phyloP scores from a whole-genome alignment of 2,113 vertebrate species.

The Semicossyphus pulcher region DNA sequence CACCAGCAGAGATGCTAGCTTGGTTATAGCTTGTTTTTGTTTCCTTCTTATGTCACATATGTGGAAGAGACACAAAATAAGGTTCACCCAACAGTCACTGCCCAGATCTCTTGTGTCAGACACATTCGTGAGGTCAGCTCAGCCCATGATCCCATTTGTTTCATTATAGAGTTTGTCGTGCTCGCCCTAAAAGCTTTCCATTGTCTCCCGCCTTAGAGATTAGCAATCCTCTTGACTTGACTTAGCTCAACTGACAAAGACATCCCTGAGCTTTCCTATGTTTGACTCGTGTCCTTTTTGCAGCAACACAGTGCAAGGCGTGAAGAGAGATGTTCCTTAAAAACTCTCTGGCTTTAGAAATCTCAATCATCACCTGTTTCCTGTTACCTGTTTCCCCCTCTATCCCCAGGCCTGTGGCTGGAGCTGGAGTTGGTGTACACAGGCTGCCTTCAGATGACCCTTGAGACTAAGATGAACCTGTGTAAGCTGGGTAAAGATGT shows the following conservation, averaged over 20 bases:
- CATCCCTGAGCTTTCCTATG: neutral
- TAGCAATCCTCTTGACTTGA: conserved; percentile 62
- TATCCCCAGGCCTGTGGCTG: conserved; percentile 85
- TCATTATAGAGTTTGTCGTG: conserved; percentile 22
- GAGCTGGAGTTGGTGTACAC: conserved; percentile 88
- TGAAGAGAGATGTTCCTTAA: conserved; percentile 1
- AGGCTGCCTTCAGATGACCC: conserved; percentile 88
- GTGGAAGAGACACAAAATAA: neutral
- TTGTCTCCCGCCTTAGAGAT: conserved; percentile 55
- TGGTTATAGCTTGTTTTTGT: too few species aligned
- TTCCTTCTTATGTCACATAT: neutral
- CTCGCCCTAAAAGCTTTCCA: conserved; percentile 12
- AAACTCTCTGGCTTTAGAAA: conserved; percentile 17
- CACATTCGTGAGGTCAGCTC: conserved; percentile 14
- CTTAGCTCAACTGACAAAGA: conserved; percentile 41
- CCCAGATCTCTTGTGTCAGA: conserved; percentile 10
- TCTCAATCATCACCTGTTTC: neutral
- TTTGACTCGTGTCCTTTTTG: conserved; percentile 21
- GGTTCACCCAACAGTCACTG: neutral
- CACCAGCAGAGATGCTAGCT: too few species aligned
- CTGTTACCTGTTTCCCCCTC: neutral
- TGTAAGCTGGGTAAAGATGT: conserved; percentile 88
- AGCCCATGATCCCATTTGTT: conserved; percentile 44
- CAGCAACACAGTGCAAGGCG: conserved; percentile 13
- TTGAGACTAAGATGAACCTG: conserved; percentile 91